phyloP scores from a whole-genome alignment of 2,888 invertebrate species.

The Orthosia gracilis region DNA sequence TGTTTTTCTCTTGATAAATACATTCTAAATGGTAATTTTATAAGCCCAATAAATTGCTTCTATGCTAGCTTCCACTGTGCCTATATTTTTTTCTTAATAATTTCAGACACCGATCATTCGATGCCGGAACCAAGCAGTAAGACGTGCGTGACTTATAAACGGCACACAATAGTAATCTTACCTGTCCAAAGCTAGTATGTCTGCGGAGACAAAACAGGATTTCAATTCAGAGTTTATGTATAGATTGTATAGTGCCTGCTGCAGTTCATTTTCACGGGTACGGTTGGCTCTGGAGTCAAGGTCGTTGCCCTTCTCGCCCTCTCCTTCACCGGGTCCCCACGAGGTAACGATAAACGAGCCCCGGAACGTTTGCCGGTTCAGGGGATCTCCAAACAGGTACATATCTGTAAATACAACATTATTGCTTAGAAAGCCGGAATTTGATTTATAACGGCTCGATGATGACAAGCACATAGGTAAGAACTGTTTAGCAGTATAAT shows the following conservation, averaged over 20 bases:
- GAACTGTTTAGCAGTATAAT: neutral
- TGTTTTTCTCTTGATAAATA: constrained; percentile 14
- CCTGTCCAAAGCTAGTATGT: constrained; percentile 97
- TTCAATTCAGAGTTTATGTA: constrained; percentile 94
- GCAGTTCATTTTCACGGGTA: constrained; percentile 94
- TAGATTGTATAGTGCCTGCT: constrained; percentile 94
- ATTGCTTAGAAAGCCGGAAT: constrained; percentile 5
- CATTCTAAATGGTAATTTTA: neutral
- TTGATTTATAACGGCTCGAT: neutral
- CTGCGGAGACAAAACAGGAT: constrained; percentile 94
- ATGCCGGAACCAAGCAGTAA: constrained; percentile 46
- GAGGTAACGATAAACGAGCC: constrained; percentile 95
- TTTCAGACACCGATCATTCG: constrained; percentile 33
- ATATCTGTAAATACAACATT: constrained; percentile 91
- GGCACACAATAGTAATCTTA: constrained; percentile 80
- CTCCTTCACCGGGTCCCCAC: constrained; percentile 91
- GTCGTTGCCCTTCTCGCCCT: constrained; percentile 92
- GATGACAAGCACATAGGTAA: neutral
- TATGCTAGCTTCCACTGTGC: neutral
- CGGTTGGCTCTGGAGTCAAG: constrained; percentile 93
- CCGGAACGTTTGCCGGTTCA: constrained; percentile 95
- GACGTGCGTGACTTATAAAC: constrained; percentile 38
- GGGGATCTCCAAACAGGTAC: constrained; percentile 93
- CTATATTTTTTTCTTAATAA: constrained; percentile 16
- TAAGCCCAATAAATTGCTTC: constrained; percentile 26